These are phyloP conservation scores for Frankliniella fusca DNA, from an alignment of 2,888 invertebrate species.

Conservation along the genomic window DNA sequence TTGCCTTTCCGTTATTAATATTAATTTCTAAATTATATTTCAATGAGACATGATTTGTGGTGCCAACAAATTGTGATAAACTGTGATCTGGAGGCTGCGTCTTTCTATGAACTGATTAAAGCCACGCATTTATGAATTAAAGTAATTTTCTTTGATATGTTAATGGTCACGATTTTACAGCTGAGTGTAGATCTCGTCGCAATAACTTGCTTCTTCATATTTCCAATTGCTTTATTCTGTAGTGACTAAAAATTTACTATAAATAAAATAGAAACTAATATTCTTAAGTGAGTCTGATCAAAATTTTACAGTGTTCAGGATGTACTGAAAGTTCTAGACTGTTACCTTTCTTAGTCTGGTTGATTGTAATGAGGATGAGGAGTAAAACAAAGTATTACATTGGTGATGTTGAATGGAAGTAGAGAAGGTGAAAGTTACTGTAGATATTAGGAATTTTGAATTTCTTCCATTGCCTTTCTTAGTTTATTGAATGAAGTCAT, in stretches of 20 bases:
- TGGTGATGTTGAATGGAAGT: background rate
- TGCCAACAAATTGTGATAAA: conserved; percentile 24
- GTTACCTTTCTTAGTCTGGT: too few relatives aligned
- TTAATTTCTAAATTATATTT: background rate
- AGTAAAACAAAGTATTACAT: background rate
- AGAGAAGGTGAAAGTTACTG: background rate
- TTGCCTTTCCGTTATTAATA: too few relatives aligned
- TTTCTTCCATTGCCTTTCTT: background rate
- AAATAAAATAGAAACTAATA: background rate
- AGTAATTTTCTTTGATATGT: background rate
- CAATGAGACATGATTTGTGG: conserved; percentile 6
- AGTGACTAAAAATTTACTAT: background rate
- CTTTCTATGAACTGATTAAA: background rate
- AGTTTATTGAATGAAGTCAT: too few relatives aligned
- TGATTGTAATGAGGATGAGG: too few relatives aligned
- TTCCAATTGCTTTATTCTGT: background rate
- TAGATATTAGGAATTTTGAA: background rate
- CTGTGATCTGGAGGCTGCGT: conserved; percentile 2
- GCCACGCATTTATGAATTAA: background rate
- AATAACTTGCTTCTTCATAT: background rate
- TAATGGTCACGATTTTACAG: background rate
- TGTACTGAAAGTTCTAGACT: too few relatives aligned
- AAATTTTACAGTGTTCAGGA: background rate
- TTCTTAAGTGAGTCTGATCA: background rate
- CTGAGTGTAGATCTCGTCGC: background rate